These are phyloP conservation scores for Drosophila pseudotalamancana DNA, from an alignment of 2,888 invertebrate genomes.

Conservation along the genomic window DNA sequence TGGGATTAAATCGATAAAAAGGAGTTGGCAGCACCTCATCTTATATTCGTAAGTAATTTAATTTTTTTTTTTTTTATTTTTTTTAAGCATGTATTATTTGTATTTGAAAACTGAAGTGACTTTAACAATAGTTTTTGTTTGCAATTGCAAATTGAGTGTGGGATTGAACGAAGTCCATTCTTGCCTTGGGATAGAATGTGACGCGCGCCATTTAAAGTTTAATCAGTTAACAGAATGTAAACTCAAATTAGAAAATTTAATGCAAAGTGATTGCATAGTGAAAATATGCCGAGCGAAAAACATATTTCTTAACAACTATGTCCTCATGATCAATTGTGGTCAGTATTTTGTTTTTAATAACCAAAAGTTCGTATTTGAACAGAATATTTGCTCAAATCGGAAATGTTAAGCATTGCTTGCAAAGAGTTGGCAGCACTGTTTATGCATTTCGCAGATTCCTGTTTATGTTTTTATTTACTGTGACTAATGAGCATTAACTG, in stretches of 20 bases:
- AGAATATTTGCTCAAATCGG: constrained; percentile 1
- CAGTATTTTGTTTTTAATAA: not conserved
- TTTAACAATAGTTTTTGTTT: not conserved
- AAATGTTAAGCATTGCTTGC: not conserved
- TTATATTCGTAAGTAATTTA: too few relatives aligned
- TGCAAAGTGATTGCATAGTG: not conserved
- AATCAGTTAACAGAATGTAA: not conserved
- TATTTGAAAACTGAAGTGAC: not conserved
- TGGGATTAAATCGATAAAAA: not conserved
- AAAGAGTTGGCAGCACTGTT: constrained; percentile 12
- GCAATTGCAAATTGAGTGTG: not conserved
- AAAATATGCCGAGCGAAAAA: too few relatives aligned
- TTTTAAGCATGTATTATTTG: too few relatives aligned
- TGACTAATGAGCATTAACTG: constrained; percentile 60
- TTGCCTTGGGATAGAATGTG: not conserved
- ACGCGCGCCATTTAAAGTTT: not conserved
- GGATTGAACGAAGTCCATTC: not conserved
- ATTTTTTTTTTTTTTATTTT: too few relatives aligned
- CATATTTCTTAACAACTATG: too few relatives aligned
- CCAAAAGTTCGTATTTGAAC: not conserved
- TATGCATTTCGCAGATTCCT: not conserved
- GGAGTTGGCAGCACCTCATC: not conserved
- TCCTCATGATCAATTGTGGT: too few relatives aligned
- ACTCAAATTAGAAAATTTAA: not conserved
- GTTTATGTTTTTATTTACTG: constrained; percentile 7